phyloP scores from a whole-genome alignment of 2,888 invertebrate genomes.

The Atrina japonica region DNA sequence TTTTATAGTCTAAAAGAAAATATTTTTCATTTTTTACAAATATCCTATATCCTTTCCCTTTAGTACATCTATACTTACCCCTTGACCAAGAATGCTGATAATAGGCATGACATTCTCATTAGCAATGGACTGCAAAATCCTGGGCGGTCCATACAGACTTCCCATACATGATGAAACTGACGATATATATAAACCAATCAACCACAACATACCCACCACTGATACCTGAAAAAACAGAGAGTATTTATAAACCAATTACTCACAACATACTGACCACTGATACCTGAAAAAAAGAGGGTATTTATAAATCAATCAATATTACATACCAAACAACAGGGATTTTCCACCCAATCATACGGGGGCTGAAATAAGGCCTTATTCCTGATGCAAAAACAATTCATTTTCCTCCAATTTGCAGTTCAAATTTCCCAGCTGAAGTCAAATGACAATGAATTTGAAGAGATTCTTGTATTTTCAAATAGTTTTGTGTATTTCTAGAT shows the following conservation, averaged over 20 bases:
- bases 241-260: conserved; percentile 95
- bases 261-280: conserved; percentile 85
- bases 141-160: conserved; percentile 97
- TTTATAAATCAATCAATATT: too few relatives aligned
- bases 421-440: too few relatives aligned
- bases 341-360: too few relatives aligned
- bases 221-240: conserved; percentile 85
- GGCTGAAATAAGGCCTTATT: too few relatives aligned
- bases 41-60: background rate
- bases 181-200: conserved; percentile 96
- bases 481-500: too few relatives aligned
- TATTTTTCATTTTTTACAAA: too few relatives aligned
- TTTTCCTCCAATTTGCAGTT: too few relatives aligned
- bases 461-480: too few relatives aligned
- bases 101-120: conserved; percentile 97
- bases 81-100: conserved; percentile 91
- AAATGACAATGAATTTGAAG: too few relatives aligned
- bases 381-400: too few relatives aligned
- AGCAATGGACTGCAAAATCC: conserved; percentile 96
- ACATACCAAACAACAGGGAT: too few relatives aligned
- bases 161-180: conserved; percentile 97
- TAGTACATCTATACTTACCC: conserved; percentile 85
- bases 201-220: conserved; percentile 85
- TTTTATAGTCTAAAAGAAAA: too few relatives aligned
- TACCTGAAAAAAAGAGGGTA: conserved; percentile 65